Percentiles rank a stretch among this genome's conserved stretches.
Evolutionary conservation across 1,140 invertebrate genomes (phyloP).

Genomic region (Nylanderia fulva): DNA sequence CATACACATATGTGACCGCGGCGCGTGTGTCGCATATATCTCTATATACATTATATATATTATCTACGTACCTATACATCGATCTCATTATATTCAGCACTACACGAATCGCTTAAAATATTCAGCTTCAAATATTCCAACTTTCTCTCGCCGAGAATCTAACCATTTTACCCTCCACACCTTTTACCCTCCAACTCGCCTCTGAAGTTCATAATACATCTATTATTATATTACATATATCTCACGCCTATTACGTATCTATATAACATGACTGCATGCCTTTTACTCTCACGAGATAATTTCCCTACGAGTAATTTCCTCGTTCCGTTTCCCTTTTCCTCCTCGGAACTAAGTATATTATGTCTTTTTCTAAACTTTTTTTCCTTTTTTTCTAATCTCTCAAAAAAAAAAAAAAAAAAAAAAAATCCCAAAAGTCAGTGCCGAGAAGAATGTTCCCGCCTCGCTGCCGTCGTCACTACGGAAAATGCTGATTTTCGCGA

Average conservation of each 20-base stretch:
- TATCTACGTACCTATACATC: slow-evolving; percentile 72
- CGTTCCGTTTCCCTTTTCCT: slow-evolving; percentile 22
- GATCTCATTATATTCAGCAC: slow-evolving; percentile 75
- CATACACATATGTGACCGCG: slow-evolving; percentile 46
- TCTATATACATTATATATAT: slow-evolving; percentile 65
- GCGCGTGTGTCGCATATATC: slow-evolving; percentile 72
- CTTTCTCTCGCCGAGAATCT: slow-evolving; percentile 67
- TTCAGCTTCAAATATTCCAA: slow-evolving; percentile 75
- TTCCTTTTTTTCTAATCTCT: slow-evolving; percentile 51
- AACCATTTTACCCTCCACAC: slow-evolving; percentile 23
- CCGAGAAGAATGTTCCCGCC: slow-evolving; percentile 69
- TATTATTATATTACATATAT: slow-evolving; percentile 66
- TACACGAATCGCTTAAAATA: slow-evolving; percentile 75
- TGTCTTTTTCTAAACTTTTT: slow-evolving; percentile 37
- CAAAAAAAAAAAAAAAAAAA: too few species aligned
- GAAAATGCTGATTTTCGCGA: slow-evolving; percentile 62
- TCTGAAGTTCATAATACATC: slow-evolving; percentile 56
- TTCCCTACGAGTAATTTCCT: slow-evolving; percentile 6
- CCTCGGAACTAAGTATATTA: slow-evolving; percentile 66
- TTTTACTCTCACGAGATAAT: slow-evolving; percentile 71
- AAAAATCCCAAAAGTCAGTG: slow-evolving; percentile 59
- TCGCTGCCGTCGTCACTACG: slow-evolving; percentile 62
- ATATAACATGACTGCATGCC: slow-evolving; percentile 74
- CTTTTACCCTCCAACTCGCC: background rate
- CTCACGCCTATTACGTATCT: slow-evolving; percentile 70